These are phyloP conservation scores for Epinotia nisella DNA, from an alignment of 2,888 invertebrate species.

Conservation along the genomic window DNA sequence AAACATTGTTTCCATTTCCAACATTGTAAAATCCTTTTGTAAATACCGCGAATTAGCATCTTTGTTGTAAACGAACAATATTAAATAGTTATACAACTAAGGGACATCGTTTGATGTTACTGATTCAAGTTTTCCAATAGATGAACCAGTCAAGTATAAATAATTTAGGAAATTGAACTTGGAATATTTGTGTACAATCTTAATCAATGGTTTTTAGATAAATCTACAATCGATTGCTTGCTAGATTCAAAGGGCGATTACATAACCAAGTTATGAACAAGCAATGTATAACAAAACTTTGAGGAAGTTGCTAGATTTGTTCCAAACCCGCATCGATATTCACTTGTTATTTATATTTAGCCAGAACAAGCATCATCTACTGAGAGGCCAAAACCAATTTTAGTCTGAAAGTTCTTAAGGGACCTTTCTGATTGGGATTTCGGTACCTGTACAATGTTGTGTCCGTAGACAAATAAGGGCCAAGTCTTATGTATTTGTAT, in stretches of 20 bases:
- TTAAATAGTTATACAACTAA: not conserved
- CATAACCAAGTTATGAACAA: not conserved
- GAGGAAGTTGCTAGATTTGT: not conserved
- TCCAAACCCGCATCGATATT: slow-evolving; percentile 12
- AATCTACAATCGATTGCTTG: slow-evolving; percentile 2
- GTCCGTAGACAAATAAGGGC: not conserved
- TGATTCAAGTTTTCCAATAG: slow-evolving; percentile 29
- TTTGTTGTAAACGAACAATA: not conserved
- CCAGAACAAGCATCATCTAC: not conserved
- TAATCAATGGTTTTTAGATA: not conserved
- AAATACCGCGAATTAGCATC: too few species aligned
- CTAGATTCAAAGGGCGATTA: not conserved
- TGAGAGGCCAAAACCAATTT: not conserved
- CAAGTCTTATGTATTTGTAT: not conserved
- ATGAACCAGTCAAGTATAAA: slow-evolving; percentile 22
- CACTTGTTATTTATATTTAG: slow-evolving; percentile 34
- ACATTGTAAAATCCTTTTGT: not conserved
- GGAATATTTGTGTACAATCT: not conserved
- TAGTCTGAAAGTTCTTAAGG: not conserved
- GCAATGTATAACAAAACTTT: not conserved
- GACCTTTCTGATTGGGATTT: slow-evolving; percentile 17
- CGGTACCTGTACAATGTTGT: slow-evolving; percentile 3
- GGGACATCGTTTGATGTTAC: slow-evolving; percentile 23
- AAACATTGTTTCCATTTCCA: not conserved
- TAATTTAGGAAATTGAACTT: slow-evolving; percentile 23